phyloP scores from a whole-genome alignment of 2,888 invertebrate species.

The Globia sparganii region DNA sequence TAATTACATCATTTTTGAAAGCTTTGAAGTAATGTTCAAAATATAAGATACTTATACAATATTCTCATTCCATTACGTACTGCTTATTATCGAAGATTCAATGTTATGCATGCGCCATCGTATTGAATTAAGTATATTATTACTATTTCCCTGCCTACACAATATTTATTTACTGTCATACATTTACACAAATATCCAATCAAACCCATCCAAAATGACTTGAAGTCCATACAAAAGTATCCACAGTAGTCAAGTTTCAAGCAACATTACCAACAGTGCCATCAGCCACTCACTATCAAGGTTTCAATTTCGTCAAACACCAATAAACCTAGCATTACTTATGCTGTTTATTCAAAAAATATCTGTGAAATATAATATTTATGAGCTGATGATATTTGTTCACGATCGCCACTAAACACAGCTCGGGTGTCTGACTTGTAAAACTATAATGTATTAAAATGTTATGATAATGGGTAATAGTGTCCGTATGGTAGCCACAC shows the following conservation, averaged over 20 bases:
- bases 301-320: constrained; percentile 50
- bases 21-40: background rate
- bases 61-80: background rate
- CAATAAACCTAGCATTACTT: constrained; percentile 48
- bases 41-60: background rate
- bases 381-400: constrained; percentile 52
- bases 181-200: constrained; percentile 56
- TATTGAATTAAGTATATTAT: constrained; percentile 34
- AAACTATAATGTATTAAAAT: constrained; percentile 70
- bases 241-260: constrained; percentile 50
- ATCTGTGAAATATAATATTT: constrained; percentile 60
- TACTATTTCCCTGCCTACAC: constrained; percentile 4
- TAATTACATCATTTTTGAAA: background rate
- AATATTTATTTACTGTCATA: constrained; percentile 26
- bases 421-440: constrained; percentile 52
- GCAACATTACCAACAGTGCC: constrained; percentile 36
- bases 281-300: constrained; percentile 30
- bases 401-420: constrained; percentile 36
- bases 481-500: constrained; percentile 56
- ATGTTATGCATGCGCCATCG: constrained; percentile 19
- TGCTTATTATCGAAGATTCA: constrained; percentile 2
- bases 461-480: constrained; percentile 68
- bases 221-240: background rate
- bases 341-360: constrained; percentile 34
- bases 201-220: constrained; percentile 10